These are phyloP conservation scores for Dipodomys stephensi DNA, from an alignment of 2,113 vertebrate species.

Conservation along the genomic window DNA sequence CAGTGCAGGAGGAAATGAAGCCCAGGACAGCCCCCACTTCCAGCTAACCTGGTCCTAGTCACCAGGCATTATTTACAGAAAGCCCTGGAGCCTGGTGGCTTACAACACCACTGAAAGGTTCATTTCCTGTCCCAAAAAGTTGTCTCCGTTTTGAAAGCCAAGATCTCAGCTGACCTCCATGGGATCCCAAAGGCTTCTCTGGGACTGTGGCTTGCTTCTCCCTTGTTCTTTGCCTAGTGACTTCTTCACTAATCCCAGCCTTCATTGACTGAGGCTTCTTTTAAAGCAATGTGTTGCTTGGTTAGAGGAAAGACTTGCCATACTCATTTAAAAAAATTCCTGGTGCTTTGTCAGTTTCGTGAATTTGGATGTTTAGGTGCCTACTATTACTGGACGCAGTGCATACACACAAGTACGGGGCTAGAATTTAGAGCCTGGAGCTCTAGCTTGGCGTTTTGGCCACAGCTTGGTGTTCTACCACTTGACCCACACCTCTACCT, in stretches of 20 bases:
- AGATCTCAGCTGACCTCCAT: background rate
- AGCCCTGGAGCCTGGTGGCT: fast-evolving
- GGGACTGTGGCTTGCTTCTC: background rate
- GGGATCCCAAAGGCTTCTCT: background rate
- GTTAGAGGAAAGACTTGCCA: background rate
- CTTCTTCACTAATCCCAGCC: background rate
- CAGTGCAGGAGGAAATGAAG: background rate
- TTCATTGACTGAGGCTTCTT: background rate
- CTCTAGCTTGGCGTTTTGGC: too few relatives aligned
- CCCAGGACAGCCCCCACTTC: background rate
- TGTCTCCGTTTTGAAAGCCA: background rate
- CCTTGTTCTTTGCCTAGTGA: background rate
- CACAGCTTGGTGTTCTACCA: too few relatives aligned
- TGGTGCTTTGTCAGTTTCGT: slow-evolving; percentile 20
- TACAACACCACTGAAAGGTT: background rate
- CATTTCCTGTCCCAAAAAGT: background rate
- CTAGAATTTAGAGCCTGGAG: too few relatives aligned
- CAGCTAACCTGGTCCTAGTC: too few relatives aligned
- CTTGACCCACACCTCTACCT: too few relatives aligned
- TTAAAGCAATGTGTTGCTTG: background rate
- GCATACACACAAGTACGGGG: too few relatives aligned
- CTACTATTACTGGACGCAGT: slow-evolving; percentile 49
- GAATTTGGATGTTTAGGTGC: slow-evolving; percentile 5
- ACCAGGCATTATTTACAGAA: background rate
- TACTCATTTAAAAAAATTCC: too few relatives aligned